phyloP scores from a whole-genome alignment of 92 coral and sea anemone species.

The Porites cylindrica region DNA sequence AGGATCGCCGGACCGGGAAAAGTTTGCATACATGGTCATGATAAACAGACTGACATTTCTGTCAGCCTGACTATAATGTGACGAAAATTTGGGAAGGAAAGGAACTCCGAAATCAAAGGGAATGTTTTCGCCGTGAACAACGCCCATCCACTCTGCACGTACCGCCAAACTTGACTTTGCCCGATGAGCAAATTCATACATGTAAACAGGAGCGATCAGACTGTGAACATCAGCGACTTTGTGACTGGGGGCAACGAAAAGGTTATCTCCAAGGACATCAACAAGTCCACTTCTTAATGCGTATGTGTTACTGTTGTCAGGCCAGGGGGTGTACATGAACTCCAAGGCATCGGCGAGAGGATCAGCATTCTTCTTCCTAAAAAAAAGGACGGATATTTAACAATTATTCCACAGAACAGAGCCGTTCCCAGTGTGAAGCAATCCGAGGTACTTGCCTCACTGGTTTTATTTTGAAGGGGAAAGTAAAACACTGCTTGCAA shows the following conservation, averaged over 20 bases:
- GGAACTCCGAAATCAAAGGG: slow-evolving; percentile 13
- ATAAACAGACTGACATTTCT: slow-evolving; percentile 53
- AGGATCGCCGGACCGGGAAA: slow-evolving; percentile 61
- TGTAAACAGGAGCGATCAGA: slow-evolving; percentile 48
- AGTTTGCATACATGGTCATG: slow-evolving; percentile 51
- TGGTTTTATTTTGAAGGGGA: too few relatives aligned
- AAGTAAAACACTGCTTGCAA: too few relatives aligned
- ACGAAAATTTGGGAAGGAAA: not conserved
- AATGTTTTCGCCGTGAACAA: slow-evolving; percentile 1
- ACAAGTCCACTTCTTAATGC: slow-evolving; percentile 48
- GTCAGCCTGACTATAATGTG: slow-evolving; percentile 12
- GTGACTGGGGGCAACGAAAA: slow-evolving; percentile 65
- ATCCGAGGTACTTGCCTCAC: too few relatives aligned
- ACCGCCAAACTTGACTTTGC: not conserved
- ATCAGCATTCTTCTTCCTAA: slow-evolving; percentile 11
- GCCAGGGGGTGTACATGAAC: slow-evolving; percentile 71
- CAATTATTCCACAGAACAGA: too few relatives aligned
- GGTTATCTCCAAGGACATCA: slow-evolving; percentile 52
- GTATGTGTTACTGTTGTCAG: slow-evolving; percentile 30
- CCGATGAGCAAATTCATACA: slow-evolving; percentile 57
- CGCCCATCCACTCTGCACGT: slow-evolving; percentile 40
- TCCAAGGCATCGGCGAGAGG: slow-evolving; percentile 54
- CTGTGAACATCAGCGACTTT: slow-evolving; percentile 56
- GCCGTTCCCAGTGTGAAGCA: too few relatives aligned
- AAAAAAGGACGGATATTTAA: not conserved